Evolutionary conservation across 2,113 vertebrate genomes (phyloP), one percentile per base, ranked within the genome.

Genomic region (Formicarius rufipectus): DNA sequence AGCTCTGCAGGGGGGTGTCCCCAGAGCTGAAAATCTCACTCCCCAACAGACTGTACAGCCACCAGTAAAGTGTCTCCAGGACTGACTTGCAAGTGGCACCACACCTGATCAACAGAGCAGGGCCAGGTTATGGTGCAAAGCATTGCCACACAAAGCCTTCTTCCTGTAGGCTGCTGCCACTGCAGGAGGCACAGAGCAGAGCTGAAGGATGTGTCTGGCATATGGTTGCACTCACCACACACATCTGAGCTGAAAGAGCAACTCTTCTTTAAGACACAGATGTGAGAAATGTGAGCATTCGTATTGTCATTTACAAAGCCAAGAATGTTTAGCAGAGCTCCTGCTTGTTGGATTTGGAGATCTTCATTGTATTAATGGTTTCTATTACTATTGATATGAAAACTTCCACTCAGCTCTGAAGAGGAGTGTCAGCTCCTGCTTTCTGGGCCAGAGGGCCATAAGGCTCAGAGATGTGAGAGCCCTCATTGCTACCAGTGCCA

Each of bases 181-280:
- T 69, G 55, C 55, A 37, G 16, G 22, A 49, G 14, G 13, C 12
- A 33, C n/a, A 39, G 7, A 56, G 25, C 87, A 63, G 49, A 40
- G 45, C 37, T 30, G 58, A 73, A 37, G 23, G 47, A 40, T 62
- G 15, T 45, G 15, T 49, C 30, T 73, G 35, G 33, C 59, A 78
- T 30, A 60, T 35, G 33, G 4, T 35, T 16, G 16, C 40, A 62
- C 40, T 49, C 35, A 35, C 52, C 25, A 45, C 8, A 40, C 8
- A 37, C 1, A 1, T 22, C 21, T 4, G 0, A 81, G n/a, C 9
- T 58, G 37, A 84, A 67, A 73, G 37, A 4, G 2, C 39, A 21
- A 88, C 22, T 47, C 18, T 59, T 47, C 39, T 42, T 71, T 37
- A 56, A 42, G 37, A 35, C 7, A 47, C 2, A 74, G 21, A 42